Conservation (phyloP, 2,797 vertebrate genomes). For the Pristis pectinata region DNA sequence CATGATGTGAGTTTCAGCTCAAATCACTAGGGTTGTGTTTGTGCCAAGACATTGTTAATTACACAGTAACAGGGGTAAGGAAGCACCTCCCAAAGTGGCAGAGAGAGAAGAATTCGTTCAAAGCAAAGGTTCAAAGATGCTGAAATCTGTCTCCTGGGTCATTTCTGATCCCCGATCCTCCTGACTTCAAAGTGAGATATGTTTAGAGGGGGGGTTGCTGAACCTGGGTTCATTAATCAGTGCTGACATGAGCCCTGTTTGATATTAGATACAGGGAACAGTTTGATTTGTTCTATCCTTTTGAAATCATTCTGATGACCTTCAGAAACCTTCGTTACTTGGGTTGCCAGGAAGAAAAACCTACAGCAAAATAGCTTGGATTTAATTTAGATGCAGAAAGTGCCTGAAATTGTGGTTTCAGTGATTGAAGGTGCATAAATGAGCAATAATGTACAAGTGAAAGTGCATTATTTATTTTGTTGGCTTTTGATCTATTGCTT, state of each 20-base stretch:
- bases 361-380: slow-evolving; percentile 39
- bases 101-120: slow-evolving; percentile 79
- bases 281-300: slow-evolving; percentile 86
- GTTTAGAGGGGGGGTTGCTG: slow-evolving; percentile 62
- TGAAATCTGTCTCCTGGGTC: slow-evolving; percentile 85
- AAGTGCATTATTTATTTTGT: slow-evolving; percentile 36
- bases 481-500: slow-evolving; percentile 23
- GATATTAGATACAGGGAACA: slow-evolving; percentile 92
- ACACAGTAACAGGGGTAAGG: slow-evolving; percentile 58
- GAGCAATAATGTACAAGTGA: slow-evolving; percentile 49
- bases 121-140: slow-evolving; percentile 97
- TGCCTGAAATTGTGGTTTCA: slow-evolving; percentile 55
- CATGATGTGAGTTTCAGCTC: slow-evolving; percentile 48
- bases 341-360: slow-evolving; percentile 45
- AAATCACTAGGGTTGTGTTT: slow-evolving; percentile 59
- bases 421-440: slow-evolving; percentile 62
- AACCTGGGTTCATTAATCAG: slow-evolving; percentile 92
- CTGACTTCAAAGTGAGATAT: slow-evolving; percentile 83
- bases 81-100: slow-evolving; percentile 56
- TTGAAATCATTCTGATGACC: slow-evolving; percentile 85
- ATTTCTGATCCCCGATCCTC: slow-evolving; percentile 88
- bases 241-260: slow-evolving; percentile 90
- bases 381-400: slow-evolving; percentile 52
- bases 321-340: slow-evolving; percentile 68
- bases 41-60: slow-evolving; percentile 64